These are phyloP conservation scores for Lepidocyrtoides sp. DNA, from an alignment of 2,888 invertebrate genomes.

Conservation along the genomic window DNA sequence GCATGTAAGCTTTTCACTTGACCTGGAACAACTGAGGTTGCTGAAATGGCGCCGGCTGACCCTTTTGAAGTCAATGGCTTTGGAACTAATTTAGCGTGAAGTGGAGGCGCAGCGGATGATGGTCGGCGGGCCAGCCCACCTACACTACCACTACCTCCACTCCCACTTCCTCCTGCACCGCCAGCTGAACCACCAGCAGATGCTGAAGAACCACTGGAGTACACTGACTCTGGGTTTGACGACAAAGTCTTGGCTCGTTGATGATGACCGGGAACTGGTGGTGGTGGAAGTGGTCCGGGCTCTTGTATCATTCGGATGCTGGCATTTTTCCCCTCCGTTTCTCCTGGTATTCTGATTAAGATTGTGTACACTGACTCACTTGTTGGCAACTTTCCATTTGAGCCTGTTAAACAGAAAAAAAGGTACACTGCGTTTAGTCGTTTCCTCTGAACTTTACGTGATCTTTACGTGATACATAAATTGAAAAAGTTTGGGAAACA, in stretches of 20 bases:
- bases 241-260: conserved; percentile 83
- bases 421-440: neutral
- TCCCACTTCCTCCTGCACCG: conserved; percentile 86
- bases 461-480: conserved; percentile 39
- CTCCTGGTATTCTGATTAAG: conserved; percentile 94
- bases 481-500: conserved; percentile 58
- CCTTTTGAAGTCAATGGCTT: conserved; percentile 89
- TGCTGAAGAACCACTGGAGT: conserved; percentile 72
- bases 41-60: conserved; percentile 86
- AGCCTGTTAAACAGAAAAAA: conserved; percentile 77
- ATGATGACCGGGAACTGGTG: conserved; percentile 82
- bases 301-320: conserved; percentile 96
- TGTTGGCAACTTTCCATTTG: conserved; percentile 85
- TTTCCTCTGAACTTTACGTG: neutral
- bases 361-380: conserved; percentile 93
- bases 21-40: conserved; percentile 86
- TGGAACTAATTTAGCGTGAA: conserved; percentile 95
- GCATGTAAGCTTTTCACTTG: conserved; percentile 88
- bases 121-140: conserved; percentile 84
- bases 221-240: conserved; percentile 84
- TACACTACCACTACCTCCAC: conserved; percentile 86
- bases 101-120: conserved; percentile 87
- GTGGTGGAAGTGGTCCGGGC: conserved; percentile 85
- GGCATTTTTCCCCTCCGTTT: conserved; percentile 89
- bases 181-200: conserved; percentile 85